Base-by-base conservation (phyloP, 2,113 vertebrate genomes). In the Puffinus mauretanicus region DNA sequence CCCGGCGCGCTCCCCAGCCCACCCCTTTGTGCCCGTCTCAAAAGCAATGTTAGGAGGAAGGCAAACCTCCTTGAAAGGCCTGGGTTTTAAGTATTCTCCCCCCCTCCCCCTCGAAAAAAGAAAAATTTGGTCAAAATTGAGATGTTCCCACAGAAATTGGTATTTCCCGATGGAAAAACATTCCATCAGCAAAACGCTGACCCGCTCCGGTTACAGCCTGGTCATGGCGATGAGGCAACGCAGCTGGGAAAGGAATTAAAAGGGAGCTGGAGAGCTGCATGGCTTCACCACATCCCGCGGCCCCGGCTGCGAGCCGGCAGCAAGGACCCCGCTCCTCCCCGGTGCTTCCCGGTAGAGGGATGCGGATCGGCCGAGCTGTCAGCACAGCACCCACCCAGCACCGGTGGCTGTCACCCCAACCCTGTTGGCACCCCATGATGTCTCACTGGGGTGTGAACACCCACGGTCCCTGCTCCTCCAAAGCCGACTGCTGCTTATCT, bases 201-300 rank as follows among this genome's bases (percentile, higher is more conserved):
- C 90, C 93, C 8, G 52, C 90, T 96, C 95, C 55, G n/a, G 94
- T 97, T 96, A 96, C 96, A 90, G 94, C 90, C 88, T 96, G 94
- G 94, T 96, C 96, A 95, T 73, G 96, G 94, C 16, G 9, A 88
- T 96, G 96, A 97, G 96, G 95, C 76, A 81, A 94, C 55, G 11
- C 96, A 96, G 95, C 96, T 97, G 96, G 96, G 94, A 95, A 97
- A 96, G 85, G 96, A 95, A 97, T 96, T 96, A 96, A 58, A n/a
- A 81, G 60, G 95, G 95, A 94, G 91, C 88, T 40, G 88, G 58
- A 72, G 91, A 86, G 91, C 76, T 83, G 71, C 52, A 20, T 0
- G 3, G 79, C 72, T 84, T 34, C 95, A 57, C 71, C 22, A 1
- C 94, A 86, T 51, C 96, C 94, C 26, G 2, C 26, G 1, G 36